Conservation (phyloP, 2,797 vertebrate genomes). For the Brachyalestes nurse region DNA sequence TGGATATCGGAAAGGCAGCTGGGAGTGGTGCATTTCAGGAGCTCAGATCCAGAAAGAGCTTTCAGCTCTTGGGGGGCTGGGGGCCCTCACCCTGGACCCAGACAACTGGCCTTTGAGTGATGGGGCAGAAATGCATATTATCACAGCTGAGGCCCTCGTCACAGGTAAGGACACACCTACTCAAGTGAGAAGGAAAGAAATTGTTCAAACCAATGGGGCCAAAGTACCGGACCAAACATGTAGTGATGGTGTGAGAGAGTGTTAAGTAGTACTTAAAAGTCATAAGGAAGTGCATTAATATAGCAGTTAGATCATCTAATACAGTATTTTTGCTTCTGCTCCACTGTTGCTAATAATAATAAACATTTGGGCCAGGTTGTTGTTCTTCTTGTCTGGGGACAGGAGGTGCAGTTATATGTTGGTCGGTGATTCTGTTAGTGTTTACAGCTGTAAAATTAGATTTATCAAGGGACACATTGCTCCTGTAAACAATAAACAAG, state of each 20-base stretch:
- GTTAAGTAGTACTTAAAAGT: background rate
- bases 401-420: background rate
- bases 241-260: background rate
- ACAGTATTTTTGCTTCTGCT: background rate
- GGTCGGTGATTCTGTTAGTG: background rate
- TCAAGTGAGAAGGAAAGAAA: background rate
- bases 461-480: background rate
- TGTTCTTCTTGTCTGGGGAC: background rate
- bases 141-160: constrained; percentile 90
- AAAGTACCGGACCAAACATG: background rate
- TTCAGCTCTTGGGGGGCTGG: constrained; percentile 83
- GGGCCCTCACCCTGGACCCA: constrained; percentile 80
- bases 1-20: constrained; percentile 85
- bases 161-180: constrained; percentile 80
- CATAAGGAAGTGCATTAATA: background rate
- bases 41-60: constrained; percentile 87
- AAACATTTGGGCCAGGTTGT: background rate
- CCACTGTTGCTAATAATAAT: background rate
- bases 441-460: too few species aligned
- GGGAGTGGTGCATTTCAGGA: constrained; percentile 82
- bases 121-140: constrained; percentile 91
- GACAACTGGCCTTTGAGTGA: constrained; percentile 94
- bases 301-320: background rate
- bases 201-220: background rate
- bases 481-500: background rate